phyloP scores from a whole-genome alignment of 2,888 invertebrate species.

The Leptopilina syphax region DNA sequence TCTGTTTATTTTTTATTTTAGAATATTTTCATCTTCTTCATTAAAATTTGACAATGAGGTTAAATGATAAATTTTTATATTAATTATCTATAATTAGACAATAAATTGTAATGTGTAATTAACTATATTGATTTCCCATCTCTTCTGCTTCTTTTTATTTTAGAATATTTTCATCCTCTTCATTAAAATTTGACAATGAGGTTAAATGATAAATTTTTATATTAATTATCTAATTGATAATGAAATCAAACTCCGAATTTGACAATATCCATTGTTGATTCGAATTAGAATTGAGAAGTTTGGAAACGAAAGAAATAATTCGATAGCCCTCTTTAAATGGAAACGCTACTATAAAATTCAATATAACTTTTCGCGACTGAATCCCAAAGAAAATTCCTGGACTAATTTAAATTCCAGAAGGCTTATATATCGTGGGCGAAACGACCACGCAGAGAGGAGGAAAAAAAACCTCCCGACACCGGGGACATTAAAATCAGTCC shows the following conservation, averaged over 20 bases:
- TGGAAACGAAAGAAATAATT: slow-evolving; percentile 32
- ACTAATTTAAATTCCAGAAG: slow-evolving; percentile 40
- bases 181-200: too few species aligned
- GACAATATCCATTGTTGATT: not conserved
- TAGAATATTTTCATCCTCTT: not conserved
- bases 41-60: too few species aligned
- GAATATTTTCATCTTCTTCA: too few species aligned
- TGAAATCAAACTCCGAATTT: not conserved
- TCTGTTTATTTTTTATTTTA: too few species aligned
- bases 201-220: too few species aligned
- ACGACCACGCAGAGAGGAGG: not conserved
- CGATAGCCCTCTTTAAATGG: slow-evolving; percentile 12
- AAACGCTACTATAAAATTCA: slow-evolving; percentile 36
- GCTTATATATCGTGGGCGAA: slow-evolving; percentile 29
- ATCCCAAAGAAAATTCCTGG: slow-evolving; percentile 40
- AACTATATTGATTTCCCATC: too few species aligned
- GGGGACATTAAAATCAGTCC: slow-evolving; percentile 37
- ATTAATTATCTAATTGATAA: too few species aligned
- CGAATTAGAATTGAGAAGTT: slow-evolving; percentile 21
- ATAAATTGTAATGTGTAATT: too few species aligned
- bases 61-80: too few species aligned
- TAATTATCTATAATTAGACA: too few species aligned
- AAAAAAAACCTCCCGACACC: not conserved
- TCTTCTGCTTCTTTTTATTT: not conserved
- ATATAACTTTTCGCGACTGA: slow-evolving; percentile 38